These are phyloP conservation scores for Eospalax fontanierii DNA, from an alignment of 2,797 vertebrate species.

Conservation along the genomic window DNA sequence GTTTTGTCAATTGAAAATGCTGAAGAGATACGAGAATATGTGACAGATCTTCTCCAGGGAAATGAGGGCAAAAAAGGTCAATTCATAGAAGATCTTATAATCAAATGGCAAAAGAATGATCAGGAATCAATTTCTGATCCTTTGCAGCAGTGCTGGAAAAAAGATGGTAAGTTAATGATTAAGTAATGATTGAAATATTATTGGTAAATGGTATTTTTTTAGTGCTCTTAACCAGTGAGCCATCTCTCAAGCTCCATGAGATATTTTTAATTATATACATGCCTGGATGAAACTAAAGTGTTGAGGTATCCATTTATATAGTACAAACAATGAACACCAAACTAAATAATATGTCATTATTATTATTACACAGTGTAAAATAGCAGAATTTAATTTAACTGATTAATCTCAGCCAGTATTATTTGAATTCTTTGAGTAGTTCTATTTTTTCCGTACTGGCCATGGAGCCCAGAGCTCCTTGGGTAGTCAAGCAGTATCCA, in stretches of 20 bases:
- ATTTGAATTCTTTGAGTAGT: not conserved
- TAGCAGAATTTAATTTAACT: conserved; percentile 58
- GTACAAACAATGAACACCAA: conserved; percentile 40
- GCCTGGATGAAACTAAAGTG: conserved; percentile 34
- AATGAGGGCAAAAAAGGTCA: conserved; percentile 93
- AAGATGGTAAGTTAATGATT: conserved; percentile 88
- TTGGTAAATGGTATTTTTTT: not conserved
- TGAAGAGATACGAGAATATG: conserved; percentile 97
- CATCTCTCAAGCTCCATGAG: not conserved
- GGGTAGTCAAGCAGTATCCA: not conserved
- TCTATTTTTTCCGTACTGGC: not conserved
- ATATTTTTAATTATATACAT: conserved; percentile 45
- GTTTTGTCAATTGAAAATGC: conserved; percentile 95
- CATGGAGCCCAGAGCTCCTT: not conserved
- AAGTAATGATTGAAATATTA: not conserved
- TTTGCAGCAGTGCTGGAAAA: conserved; percentile 85
- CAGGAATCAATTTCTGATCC: conserved; percentile 85
- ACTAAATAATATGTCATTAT: conserved; percentile 59
- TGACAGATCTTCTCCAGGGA: conserved; percentile 96
- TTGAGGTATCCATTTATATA: conserved; percentile 43
- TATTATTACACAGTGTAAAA: conserved; percentile 51
- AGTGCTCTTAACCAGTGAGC: not conserved
- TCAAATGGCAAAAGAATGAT: conserved; percentile 91
- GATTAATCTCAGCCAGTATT: conserved; percentile 11
- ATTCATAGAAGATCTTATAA: conserved; percentile 95